Percentiles rank a stretch among this genome's conserved stretches.
These are phyloP conservation scores for Smittia sp. DNA, from an alignment of 2,888 invertebrate genomes.

Conservation along the genomic window DNA sequence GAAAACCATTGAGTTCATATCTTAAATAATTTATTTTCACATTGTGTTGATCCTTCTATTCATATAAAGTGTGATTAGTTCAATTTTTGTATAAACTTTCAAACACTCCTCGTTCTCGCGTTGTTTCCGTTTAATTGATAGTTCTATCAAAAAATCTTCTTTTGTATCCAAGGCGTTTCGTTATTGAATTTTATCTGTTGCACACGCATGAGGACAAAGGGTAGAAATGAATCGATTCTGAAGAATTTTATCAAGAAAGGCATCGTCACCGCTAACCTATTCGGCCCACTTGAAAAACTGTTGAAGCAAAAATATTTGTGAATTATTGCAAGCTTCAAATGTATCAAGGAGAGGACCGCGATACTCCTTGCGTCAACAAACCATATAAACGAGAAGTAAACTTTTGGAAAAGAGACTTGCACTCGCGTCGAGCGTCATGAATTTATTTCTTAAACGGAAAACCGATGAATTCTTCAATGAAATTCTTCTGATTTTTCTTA, in stretches of 20 bases:
- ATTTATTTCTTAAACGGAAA: background rate
- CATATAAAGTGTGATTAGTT: background rate
- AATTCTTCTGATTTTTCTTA: background rate
- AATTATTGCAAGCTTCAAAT: no score
- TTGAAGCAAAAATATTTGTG: no score
- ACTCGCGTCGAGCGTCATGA: background rate
- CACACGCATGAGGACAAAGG: background rate
- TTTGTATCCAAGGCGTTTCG: background rate
- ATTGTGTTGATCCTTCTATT: background rate
- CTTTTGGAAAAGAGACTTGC: background rate
- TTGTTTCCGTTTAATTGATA: constrained; percentile 2
- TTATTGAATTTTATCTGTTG: background rate
- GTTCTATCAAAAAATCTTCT: background rate
- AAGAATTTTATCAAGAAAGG: no score
- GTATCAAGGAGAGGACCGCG: no score
- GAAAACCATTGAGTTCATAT: no score
- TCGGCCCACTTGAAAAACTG: no score
- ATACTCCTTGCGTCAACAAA: no score
- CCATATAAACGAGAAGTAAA: background rate
- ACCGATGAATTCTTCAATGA: background rate
- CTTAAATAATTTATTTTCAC: background rate
- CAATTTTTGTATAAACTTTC: background rate
- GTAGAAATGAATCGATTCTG: no score
- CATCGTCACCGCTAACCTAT: no score
- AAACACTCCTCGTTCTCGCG: background rate